Conservation (phyloP, 2,797 vertebrate species). For the Rhyacichthys aspro region DNA sequence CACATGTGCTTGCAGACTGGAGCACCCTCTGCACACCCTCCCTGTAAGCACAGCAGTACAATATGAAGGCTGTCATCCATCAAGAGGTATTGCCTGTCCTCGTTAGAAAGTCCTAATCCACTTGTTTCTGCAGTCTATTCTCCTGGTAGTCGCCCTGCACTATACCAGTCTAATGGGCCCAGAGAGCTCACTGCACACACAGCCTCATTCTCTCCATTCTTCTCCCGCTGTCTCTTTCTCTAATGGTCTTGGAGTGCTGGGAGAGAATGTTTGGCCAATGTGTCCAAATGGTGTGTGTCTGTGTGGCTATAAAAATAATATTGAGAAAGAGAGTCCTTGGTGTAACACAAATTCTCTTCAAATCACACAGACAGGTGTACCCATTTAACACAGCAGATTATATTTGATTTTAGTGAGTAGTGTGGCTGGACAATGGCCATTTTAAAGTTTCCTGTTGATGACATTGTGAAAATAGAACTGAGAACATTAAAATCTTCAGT, state of each 20-base stretch:
- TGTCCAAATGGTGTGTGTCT: conserved; percentile 2
- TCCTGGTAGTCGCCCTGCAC: conserved; percentile 58
- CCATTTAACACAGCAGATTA: background rate
- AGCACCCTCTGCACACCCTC: conserved; percentile 22
- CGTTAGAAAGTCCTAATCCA: conserved; percentile 80
- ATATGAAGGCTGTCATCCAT: conserved; percentile 77
- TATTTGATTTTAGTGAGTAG: too few relatives aligned
- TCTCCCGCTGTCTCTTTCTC: background rate
- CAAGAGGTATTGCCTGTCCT: conserved; percentile 76
- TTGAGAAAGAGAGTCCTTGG: background rate
- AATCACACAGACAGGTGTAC: background rate
- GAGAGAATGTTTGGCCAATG: conserved; percentile 21
- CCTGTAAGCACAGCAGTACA: conserved; percentile 34
- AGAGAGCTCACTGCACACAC: conserved; percentile 20
- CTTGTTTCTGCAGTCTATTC: conserved; percentile 76
- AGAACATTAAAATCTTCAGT: too few relatives aligned
- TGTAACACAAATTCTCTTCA: background rate
- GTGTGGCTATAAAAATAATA: conserved; percentile 1
- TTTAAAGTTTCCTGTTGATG: too few relatives aligned
- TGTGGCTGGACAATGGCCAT: too few relatives aligned
- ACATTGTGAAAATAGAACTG: too few relatives aligned
- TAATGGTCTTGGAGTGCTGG: conserved; percentile 33
- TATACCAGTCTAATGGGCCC: conserved; percentile 55
- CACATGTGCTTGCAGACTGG: conserved; percentile 21
- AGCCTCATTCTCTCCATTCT: background rate